phyloP scores from a whole-genome alignment of 2,113 vertebrate genomes.

The Vireo altiloquus region DNA sequence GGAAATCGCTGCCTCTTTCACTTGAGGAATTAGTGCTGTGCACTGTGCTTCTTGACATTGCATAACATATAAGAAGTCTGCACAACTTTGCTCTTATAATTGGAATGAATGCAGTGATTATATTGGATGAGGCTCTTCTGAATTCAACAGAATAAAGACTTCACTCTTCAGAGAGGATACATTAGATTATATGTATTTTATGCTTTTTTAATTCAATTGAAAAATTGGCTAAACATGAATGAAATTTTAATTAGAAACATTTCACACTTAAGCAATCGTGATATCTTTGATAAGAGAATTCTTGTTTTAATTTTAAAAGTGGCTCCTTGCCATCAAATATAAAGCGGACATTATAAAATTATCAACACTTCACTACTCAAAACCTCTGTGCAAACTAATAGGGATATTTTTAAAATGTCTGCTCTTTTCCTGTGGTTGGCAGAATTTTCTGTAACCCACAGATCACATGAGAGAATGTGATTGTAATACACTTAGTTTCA shows the following conservation, averaged over 20 bases:
- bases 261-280: constrained; percentile 73
- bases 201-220: constrained; percentile 82
- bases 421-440: background rate
- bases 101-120: constrained; percentile 83
- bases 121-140: constrained; percentile 77
- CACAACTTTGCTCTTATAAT: constrained; percentile 81
- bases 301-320: constrained; percentile 55
- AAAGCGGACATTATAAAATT: constrained; percentile 47
- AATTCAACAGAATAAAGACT: constrained; percentile 78
- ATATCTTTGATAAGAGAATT: constrained; percentile 73
- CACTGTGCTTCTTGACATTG: constrained; percentile 77
- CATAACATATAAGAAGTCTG: constrained; percentile 72
- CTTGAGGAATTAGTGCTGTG: constrained; percentile 79
- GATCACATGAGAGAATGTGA: background rate
- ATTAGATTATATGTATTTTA: constrained; percentile 79
- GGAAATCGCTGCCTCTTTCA: constrained; percentile 80
- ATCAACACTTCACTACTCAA: constrained; percentile 27
- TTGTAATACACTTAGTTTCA: background rate
- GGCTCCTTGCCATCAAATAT: constrained; percentile 14
- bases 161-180: constrained; percentile 73
- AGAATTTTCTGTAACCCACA: background rate
- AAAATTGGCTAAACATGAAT: constrained; percentile 82
- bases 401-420: background rate
- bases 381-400: constrained; percentile 12
- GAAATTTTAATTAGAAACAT: constrained; percentile 83